Evolutionary conservation across 2,888 invertebrate species (phyloP), one percentile per base, ranked within the genome.

Genomic region (Schizotus pectinicornis): DNA sequence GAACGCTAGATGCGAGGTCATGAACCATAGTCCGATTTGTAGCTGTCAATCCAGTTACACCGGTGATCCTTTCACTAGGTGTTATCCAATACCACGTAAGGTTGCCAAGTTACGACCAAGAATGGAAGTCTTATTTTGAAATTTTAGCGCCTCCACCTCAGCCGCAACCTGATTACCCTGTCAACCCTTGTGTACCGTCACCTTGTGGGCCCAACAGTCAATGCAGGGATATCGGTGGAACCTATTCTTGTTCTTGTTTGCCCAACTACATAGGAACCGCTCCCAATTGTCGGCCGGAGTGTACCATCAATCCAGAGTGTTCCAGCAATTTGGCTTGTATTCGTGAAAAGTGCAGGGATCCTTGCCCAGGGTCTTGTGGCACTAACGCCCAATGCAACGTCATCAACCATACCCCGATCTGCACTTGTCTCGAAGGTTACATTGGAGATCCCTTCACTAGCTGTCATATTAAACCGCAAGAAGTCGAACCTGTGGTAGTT

Each of bases 151-250:
- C 73, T 9, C 69, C 67, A 34, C 59, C 63, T 35, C 65, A 62
- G 37, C 63, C 82, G 34, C 39, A 48, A 39, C 47, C 54, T 51
- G 76, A 76, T 45, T 75, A 77, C 41, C 74, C 79, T 48, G 68
- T 75, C 2, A 83, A 85, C 67, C 88, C 87, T 7, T 89, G 89
- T 68, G 79, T 85, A 45, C 92, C 92, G 47, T 88, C 90, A 32
- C 92, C 92, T 0, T 92, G 92, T 71, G 92, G 92, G 12, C 85
- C 91, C 5, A 91, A 92, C 74, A 88, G 90, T 67, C 84, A 88
- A 72, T 93, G 93, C 73, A 85, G 85, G 54, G 88, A 87, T 70
- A 77, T 85, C 49, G 73, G 73, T 47, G 72, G 72, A 64, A 77
- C 70, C 72, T 88, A 89, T 6, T 85, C 88, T 1, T 88, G 88